A percentile compares a stretch with the other conserved stretches of the same genome.
Evolutionary conservation across 2,888 invertebrate species (phyloP).

Genomic region (Eupithecia subumbrata): DNA sequence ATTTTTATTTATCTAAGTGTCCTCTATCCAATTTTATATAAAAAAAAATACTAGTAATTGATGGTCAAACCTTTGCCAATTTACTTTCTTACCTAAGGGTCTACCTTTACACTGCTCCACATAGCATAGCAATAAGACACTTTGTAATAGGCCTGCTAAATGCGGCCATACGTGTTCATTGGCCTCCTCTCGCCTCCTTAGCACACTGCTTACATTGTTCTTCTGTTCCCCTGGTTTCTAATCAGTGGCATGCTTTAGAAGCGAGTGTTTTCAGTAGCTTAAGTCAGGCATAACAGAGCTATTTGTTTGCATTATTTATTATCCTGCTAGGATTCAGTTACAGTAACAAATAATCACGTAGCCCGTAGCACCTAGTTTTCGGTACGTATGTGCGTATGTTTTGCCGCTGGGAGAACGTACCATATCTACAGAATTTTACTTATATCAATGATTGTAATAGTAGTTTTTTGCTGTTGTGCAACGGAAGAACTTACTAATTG

Average conservation of each 20-base stretch:
- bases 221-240: slow-evolving; percentile 16
- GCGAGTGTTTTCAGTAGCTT: slow-evolving; percentile 17
- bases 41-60: too few relatives aligned
- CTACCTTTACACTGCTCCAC: background rate
- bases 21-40: too few relatives aligned
- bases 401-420: too few relatives aligned
- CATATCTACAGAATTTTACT: too few relatives aligned
- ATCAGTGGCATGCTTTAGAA: slow-evolving; percentile 26
- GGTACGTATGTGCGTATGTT: background rate
- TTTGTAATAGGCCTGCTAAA: slow-evolving; percentile 19
- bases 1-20: too few relatives aligned
- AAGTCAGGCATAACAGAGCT: slow-evolving; percentile 25
- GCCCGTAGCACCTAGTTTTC: background rate
- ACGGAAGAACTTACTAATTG: background rate
- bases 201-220: slow-evolving; percentile 21
- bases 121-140: background rate
- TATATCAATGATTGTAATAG: too few relatives aligned
- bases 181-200: slow-evolving; percentile 25
- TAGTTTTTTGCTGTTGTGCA: background rate
- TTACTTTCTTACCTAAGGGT: background rate
- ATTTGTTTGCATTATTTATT: background rate
- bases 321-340: slow-evolving; percentile 1
- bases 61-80: too few relatives aligned
- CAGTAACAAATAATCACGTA: background rate
- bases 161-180: slow-evolving; percentile 40